Conservation (phyloP, 2,888 invertebrate genomes). For the Trichogramma evanescens region DNA sequence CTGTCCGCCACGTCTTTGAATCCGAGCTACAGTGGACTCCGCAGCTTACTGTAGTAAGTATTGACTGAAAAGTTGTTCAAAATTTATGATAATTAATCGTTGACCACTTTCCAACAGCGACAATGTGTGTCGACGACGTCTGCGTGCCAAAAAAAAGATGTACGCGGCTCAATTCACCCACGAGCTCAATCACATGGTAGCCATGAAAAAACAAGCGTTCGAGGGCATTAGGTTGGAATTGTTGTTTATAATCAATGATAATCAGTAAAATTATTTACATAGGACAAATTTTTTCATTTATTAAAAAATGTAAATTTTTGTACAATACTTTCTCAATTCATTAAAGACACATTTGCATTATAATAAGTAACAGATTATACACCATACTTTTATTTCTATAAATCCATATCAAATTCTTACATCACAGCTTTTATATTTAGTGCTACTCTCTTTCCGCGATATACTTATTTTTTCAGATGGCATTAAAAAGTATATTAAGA, state of each 20-base stretch:
- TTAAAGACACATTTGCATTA: background rate
- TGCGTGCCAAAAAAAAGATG: slow-evolving; percentile 50
- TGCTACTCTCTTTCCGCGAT: too few species aligned
- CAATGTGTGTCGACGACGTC: slow-evolving; percentile 60
- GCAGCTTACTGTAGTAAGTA: slow-evolving; percentile 55
- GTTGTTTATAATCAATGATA: slow-evolving; percentile 50
- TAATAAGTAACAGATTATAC: background rate
- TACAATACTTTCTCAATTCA: background rate
- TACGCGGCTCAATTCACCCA: slow-evolving; percentile 52
- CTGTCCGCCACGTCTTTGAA: slow-evolving; percentile 43
- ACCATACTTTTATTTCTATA: background rate
- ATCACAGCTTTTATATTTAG: too few species aligned
- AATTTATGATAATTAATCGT: background rate
- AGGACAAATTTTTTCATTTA: too few species aligned
- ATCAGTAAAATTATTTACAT: background rate
- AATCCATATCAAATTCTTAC: too few species aligned
- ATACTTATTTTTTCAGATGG: too few species aligned
- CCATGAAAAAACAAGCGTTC: slow-evolving; percentile 57
- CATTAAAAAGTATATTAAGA: too few species aligned
- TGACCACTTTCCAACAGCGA: slow-evolving; percentile 47
- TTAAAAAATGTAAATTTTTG: too few species aligned
- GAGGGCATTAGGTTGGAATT: slow-evolving; percentile 60
- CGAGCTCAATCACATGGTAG: slow-evolving; percentile 57
- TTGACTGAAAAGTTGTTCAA: background rate
- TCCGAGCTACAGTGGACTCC: slow-evolving; percentile 56